Evolutionary conservation across 2,888 invertebrate genomes (phyloP).

Genomic region (Zygaena filipendulae): DNA sequence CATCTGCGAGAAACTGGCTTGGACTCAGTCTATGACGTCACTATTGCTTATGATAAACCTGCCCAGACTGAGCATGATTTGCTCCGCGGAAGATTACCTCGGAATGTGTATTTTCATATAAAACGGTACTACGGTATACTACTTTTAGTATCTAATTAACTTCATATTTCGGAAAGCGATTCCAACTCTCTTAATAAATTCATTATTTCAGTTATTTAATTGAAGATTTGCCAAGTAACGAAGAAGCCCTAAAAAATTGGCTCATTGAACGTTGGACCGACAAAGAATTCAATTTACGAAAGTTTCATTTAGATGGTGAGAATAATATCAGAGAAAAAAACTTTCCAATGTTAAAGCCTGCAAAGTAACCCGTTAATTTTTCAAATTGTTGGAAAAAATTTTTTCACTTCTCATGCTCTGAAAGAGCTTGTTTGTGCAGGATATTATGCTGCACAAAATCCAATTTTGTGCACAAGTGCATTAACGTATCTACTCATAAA

Average conservation of each 20-base stretch:
- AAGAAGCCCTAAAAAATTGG: slow-evolving; percentile 70
- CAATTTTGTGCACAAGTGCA: too few relatives aligned
- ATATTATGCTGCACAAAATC: too few relatives aligned
- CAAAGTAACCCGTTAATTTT: too few relatives aligned
- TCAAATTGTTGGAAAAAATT: too few relatives aligned
- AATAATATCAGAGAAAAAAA: too few relatives aligned
- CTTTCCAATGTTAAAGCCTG: too few relatives aligned
- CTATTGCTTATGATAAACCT: slow-evolving; percentile 83
- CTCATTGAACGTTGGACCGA: slow-evolving; percentile 73
- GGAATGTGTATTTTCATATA: slow-evolving; percentile 80
- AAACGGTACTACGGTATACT: slow-evolving; percentile 65
- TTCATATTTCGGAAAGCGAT: too few relatives aligned
- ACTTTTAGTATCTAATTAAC: slow-evolving; percentile 1
- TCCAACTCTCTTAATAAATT: too few relatives aligned
- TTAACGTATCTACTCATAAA: too few relatives aligned
- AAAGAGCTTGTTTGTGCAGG: too few relatives aligned
- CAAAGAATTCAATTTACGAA: slow-evolving; percentile 71
- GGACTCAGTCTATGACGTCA: slow-evolving; percentile 85
- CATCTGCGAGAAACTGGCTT: slow-evolving; percentile 70
- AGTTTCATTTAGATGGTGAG: slow-evolving; percentile 68
- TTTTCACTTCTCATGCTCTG: too few relatives aligned
- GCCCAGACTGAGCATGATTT: slow-evolving; percentile 82
- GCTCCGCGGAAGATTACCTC: slow-evolving; percentile 76
- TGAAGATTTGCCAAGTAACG: slow-evolving; percentile 67
- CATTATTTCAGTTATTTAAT: slow-evolving; percentile 73